phyloP scores from a whole-genome alignment of 2,113 vertebrate species.

The Aspiorhynchus laticeps region DNA sequence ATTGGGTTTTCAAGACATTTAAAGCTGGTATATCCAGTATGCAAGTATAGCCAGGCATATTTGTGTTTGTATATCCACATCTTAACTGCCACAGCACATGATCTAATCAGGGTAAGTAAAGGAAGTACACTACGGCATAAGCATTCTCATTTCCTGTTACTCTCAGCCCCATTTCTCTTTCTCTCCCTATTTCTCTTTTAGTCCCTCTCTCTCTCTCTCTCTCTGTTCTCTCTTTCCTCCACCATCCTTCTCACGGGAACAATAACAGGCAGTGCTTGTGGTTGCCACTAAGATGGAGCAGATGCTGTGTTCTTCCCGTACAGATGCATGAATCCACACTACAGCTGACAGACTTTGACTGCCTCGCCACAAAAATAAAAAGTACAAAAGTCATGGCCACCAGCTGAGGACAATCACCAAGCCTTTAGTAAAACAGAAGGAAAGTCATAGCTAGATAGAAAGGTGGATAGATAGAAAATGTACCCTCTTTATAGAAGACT shows the following conservation, averaged over 20 bases:
- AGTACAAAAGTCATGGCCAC: constrained; percentile 42
- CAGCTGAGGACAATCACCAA: constrained; percentile 45
- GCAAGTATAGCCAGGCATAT: background rate
- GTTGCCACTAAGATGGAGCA: constrained; percentile 77
- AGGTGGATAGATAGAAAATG: background rate
- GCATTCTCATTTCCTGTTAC: constrained; percentile 36
- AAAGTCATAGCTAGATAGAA: background rate
- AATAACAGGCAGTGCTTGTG: constrained; percentile 76
- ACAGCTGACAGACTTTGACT: constrained; percentile 48
- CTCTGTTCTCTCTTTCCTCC: constrained; percentile 26
- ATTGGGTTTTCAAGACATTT: background rate
- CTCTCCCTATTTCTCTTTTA: constrained; percentile 7
- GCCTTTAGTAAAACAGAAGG: background rate
- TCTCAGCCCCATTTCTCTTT: constrained; percentile 8
- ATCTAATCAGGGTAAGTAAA: constrained; percentile 33
- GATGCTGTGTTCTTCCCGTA: constrained; percentile 74
- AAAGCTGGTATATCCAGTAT: background rate
- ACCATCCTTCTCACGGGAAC: constrained; percentile 63
- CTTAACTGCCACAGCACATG: constrained; percentile 51
- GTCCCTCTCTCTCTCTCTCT: constrained; percentile 18
- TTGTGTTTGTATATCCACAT: constrained; percentile 48
- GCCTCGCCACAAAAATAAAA: constrained; percentile 42
- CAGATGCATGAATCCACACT: constrained; percentile 60
- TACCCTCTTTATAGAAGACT: background rate
- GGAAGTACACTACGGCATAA: constrained; percentile 39